Evolutionary conservation across 2,888 invertebrate species (phyloP).

Genomic region (Steromphala cineraria): DNA sequence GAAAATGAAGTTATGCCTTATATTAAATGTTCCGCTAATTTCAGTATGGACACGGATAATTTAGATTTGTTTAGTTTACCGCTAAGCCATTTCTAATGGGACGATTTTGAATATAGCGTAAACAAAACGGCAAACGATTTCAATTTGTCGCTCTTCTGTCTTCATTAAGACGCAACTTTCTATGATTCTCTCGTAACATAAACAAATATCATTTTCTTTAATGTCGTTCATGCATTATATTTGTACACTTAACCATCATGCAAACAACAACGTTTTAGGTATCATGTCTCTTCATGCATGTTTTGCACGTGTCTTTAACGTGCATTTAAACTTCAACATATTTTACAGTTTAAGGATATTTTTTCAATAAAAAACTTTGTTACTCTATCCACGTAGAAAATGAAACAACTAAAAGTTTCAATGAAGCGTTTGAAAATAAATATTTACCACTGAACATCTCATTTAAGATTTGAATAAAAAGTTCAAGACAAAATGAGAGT

Average conservation of each 20-base stretch:
- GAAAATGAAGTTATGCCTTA: conserved; percentile 9
- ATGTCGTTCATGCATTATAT: background rate
- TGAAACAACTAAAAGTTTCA: no score
- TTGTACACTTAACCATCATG: background rate
- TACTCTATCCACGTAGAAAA: no score
- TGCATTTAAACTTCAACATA: no score
- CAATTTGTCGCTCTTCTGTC: background rate
- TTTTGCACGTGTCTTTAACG: no score
- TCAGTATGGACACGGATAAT: background rate
- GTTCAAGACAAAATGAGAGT: no score
- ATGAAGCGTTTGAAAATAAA: no score
- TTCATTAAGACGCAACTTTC: background rate
- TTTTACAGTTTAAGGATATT: no score
- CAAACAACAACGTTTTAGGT: background rate
- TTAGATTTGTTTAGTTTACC: conserved; percentile 6
- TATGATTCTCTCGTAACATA: background rate
- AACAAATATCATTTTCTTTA: background rate
- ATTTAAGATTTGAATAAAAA: no score
- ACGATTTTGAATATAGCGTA: background rate
- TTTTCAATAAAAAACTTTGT: no score
- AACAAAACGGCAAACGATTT: conserved; percentile 1
- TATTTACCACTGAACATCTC: no score
- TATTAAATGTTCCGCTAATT: background rate
- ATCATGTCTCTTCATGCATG: no score
- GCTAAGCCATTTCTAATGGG: background rate